A percentile compares a stretch with the other conserved stretches of the same genome.
Evolutionary conservation across 2,113 vertebrate genomes (phyloP).

Genomic region (Monarcha castaneiventris): DNA sequence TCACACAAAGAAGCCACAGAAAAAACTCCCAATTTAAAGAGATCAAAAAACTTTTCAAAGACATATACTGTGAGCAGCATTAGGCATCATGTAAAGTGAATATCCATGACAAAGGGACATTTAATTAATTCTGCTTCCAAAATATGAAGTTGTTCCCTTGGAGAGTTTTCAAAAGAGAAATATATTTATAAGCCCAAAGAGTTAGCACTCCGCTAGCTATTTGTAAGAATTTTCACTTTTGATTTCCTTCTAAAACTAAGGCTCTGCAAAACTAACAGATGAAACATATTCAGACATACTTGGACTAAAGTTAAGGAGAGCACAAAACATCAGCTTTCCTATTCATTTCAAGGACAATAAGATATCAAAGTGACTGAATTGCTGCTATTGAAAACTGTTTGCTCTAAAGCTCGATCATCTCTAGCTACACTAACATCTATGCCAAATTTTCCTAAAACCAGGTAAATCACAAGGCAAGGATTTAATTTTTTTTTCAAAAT

Average conservation of each 20-base stretch:
- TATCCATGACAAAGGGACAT: neutral
- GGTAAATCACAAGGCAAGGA: neutral
- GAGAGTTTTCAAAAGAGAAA: neutral
- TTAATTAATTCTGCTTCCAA: neutral
- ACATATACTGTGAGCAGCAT: rapidly evolving
- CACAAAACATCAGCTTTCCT: neutral
- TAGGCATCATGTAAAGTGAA: neutral
- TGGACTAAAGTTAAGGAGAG: neutral
- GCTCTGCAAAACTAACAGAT: neutral
- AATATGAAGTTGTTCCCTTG: neutral
- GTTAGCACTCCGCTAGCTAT: neutral
- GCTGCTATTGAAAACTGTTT: neutral
- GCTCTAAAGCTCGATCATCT: neutral
- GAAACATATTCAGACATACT: neutral
- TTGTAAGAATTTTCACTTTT: neutral
- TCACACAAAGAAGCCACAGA: neutral
- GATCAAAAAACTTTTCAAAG: neutral
- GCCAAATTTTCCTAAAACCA: neutral
- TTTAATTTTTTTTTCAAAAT: neutral
- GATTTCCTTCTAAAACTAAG: neutral
- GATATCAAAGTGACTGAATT: neutral
- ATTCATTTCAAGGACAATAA: neutral
- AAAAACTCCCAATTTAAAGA: neutral
- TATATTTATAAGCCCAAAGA: neutral
- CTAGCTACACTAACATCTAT: neutral